These are phyloP conservation scores for Lophotriccus pileatus DNA, from an alignment of 2,797 vertebrate genomes.

Conservation along the genomic window DNA sequence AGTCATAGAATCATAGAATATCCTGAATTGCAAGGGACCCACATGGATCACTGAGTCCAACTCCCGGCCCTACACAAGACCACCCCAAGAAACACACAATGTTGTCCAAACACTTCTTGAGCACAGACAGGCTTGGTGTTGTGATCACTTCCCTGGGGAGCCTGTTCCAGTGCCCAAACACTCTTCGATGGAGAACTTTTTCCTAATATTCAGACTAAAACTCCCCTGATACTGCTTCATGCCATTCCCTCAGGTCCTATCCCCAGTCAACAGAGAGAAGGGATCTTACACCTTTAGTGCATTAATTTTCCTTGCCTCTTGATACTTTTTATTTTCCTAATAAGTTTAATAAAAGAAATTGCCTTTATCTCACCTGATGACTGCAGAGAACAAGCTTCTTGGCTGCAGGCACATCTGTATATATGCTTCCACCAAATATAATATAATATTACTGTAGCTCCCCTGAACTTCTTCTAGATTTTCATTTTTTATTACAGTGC, in stretches of 20 bases:
- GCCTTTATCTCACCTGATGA: not conserved
- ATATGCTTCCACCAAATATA: not conserved
- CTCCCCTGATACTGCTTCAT: not conserved
- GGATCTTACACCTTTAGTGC: not conserved
- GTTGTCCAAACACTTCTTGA: not conserved
- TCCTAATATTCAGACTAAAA: not conserved
- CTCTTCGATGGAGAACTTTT: not conserved
- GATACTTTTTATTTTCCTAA: not conserved
- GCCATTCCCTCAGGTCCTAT: not conserved
- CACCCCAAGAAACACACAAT: not conserved
- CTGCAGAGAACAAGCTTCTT: not conserved
- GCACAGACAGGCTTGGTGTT: not conserved
- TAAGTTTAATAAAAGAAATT: not conserved
- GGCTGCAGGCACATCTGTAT: not conserved
- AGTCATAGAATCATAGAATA: not conserved
- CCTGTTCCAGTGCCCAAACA: too few relatives aligned
- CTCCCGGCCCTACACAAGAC: not conserved
- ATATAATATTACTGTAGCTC: not conserved
- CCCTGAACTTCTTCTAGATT: not conserved
- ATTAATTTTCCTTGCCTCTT: not conserved
- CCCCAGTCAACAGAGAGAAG: not conserved
- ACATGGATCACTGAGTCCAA: accelerated
- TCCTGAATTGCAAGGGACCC: not conserved
- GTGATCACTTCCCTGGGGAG: not conserved
- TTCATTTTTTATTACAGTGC: not conserved